Conservation (phyloP, 2,888 invertebrate species). For the Tricholauxania praeusta region DNA sequence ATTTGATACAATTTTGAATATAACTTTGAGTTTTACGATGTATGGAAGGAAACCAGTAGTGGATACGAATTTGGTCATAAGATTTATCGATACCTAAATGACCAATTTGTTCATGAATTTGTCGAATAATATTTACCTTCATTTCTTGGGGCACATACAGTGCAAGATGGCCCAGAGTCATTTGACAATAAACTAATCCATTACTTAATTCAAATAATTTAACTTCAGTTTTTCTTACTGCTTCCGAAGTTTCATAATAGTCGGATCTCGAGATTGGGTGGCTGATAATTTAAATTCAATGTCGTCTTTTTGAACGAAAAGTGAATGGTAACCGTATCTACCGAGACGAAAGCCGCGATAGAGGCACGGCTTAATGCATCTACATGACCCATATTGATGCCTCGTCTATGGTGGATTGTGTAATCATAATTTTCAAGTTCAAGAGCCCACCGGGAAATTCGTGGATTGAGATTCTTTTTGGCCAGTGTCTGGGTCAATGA, state of each 20-base stretch:
- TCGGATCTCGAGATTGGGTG: conserved; percentile 33
- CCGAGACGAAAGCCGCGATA: no score
- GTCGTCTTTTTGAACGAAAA: conserved; percentile 23
- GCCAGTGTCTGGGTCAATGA: conserved; percentile 44
- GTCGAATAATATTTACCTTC: conserved; percentile 40
- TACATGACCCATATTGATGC: conserved; percentile 1
- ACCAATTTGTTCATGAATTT: no score
- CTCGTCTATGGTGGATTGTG: conserved; percentile 18
- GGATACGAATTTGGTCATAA: no score
- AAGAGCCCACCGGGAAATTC: conserved; percentile 40
- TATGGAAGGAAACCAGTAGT: no score
- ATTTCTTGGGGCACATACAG: conserved; percentile 43
- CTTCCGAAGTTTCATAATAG: conserved; percentile 34
- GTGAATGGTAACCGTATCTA: no score
- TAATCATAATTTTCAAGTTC: conserved; percentile 39
- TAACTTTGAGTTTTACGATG: no score
- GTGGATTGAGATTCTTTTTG: conserved; percentile 30
- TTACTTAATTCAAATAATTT: conserved; percentile 36
- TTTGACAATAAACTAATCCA: no score
- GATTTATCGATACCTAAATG: no score
- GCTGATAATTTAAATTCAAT: conserved; percentile 39
- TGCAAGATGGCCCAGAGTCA: conserved; percentile 29
- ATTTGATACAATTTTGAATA: no score
- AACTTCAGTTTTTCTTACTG: conserved; percentile 14
- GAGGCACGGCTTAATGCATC: background rate